phyloP scores from a whole-genome alignment of 2,113 vertebrate species.

The Delphinus delphis region DNA sequence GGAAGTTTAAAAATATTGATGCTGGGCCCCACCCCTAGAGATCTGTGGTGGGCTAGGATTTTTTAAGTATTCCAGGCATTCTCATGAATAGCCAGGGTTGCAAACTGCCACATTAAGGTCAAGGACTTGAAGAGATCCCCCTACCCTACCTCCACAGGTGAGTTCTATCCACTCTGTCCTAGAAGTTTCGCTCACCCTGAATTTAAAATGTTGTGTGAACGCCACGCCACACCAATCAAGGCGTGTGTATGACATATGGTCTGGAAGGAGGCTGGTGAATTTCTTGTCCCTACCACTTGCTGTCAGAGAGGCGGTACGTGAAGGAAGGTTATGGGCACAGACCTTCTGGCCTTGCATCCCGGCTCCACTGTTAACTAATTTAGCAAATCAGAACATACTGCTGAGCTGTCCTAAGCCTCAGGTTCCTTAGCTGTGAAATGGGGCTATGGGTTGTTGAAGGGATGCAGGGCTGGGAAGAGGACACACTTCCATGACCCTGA shows the following conservation, averaged over 20 bases:
- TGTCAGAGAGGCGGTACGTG: neutral
- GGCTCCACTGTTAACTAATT: neutral
- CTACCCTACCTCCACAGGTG: rapidly evolving
- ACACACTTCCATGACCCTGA: neutral
- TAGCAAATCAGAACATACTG: neutral
- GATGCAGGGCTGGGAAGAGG: neutral
- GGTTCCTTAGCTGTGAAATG: conserved; percentile 7
- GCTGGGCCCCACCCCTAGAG: neutral
- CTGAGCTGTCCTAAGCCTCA: neutral
- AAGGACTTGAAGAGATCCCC: neutral
- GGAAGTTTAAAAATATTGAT: neutral
- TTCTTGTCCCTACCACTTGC: neutral
- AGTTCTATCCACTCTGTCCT: neutral
- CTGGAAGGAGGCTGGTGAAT: neutral
- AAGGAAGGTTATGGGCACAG: neutral
- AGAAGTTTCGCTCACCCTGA: neutral
- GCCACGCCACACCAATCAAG: neutral
- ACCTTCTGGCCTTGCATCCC: neutral
- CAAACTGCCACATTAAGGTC: neutral
- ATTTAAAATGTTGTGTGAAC: neutral
- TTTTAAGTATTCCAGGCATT: neutral
- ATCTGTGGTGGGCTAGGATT: neutral
- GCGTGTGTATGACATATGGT: neutral
- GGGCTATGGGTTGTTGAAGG: neutral
- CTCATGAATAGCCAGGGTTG: neutral